A percentile compares a stretch with the other conserved stretches of the same genome.
These are phyloP conservation scores for Neomonachus schauinslandi DNA, from an alignment of 2,113 vertebrate species.

Conservation along the genomic window DNA sequence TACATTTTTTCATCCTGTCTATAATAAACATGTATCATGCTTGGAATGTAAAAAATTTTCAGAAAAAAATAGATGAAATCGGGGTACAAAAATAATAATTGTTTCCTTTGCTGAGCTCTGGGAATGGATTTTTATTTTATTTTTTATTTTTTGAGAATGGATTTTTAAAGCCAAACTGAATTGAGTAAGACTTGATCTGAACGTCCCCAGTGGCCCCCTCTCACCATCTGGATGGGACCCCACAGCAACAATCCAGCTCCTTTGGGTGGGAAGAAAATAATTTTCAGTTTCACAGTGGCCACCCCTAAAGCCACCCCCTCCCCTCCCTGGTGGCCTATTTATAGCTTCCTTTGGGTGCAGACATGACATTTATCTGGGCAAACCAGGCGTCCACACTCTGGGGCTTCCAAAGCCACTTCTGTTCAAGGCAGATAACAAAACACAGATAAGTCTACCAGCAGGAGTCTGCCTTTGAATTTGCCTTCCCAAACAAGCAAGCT, in stretches of 20 bases:
- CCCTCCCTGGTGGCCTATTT: too few relatives aligned
- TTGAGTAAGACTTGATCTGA: fast-evolving
- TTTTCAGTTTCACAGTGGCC: not conserved
- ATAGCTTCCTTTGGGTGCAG: not conserved
- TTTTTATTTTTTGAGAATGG: not conserved
- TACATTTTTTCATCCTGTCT: not conserved
- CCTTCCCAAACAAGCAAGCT: not conserved
- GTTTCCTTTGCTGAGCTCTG: not conserved
- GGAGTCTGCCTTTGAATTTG: not conserved
- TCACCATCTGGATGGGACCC: not conserved
- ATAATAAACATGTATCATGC: not conserved
- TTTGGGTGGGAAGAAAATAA: not conserved
- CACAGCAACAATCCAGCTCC: not conserved
- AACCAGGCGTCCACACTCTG: not conserved
- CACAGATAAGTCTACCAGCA: not conserved
- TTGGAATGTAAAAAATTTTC: not conserved
- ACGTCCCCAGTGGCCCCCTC: not conserved
- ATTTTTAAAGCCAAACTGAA: not conserved
- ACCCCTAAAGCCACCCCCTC: not conserved
- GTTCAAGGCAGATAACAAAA: not conserved
- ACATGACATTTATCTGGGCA: constrained; percentile 17
- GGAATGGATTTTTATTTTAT: not conserved
- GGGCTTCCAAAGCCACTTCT: not conserved
- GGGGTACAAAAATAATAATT: not conserved
- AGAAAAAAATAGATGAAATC: not conserved